These are phyloP conservation scores for Xyrauchen texanus DNA, from an alignment of 2,113 vertebrate species.

Conservation along the genomic window DNA sequence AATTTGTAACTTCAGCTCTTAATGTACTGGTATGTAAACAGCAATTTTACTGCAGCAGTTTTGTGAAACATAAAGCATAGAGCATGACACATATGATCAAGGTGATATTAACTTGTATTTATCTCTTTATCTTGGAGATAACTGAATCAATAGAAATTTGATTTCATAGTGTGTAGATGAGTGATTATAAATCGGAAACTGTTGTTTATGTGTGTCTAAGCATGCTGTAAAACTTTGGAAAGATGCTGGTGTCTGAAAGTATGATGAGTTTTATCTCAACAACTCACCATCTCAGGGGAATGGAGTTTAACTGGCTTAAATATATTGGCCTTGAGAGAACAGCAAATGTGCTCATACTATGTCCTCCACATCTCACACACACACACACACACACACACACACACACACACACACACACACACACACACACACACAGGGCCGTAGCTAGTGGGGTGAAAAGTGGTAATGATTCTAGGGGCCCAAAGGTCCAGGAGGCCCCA, in stretches of 20 bases:
- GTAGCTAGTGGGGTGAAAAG: too few species aligned
- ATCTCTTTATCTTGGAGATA: not conserved
- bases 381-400: too few species aligned
- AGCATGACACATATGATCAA: not conserved
- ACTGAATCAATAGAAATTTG: not conserved
- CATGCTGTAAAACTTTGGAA: not conserved
- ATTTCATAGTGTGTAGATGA: not conserved
- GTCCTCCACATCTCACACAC: conserved; percentile 8
- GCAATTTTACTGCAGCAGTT: not conserved
- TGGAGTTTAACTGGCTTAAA: conserved; percentile 36
- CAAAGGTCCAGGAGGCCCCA: too few species aligned
- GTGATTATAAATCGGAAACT: not conserved
- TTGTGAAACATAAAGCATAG: not conserved
- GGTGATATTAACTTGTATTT: not conserved
- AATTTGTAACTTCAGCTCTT: not conserved
- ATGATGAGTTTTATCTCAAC: conserved; percentile 43
- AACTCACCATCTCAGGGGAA: conserved; percentile 32
- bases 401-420: too few species aligned
- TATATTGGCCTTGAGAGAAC: conserved; percentile 42
- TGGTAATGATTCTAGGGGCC: too few species aligned
- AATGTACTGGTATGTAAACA: not conserved
- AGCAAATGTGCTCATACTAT: conserved; percentile 46
- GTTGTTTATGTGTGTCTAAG: not conserved
- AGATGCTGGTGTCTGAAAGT: conserved; percentile 3
- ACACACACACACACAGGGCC: too few species aligned